phyloP scores from a whole-genome alignment of 2,888 invertebrate species.

The Achlya flavicornis region DNA sequence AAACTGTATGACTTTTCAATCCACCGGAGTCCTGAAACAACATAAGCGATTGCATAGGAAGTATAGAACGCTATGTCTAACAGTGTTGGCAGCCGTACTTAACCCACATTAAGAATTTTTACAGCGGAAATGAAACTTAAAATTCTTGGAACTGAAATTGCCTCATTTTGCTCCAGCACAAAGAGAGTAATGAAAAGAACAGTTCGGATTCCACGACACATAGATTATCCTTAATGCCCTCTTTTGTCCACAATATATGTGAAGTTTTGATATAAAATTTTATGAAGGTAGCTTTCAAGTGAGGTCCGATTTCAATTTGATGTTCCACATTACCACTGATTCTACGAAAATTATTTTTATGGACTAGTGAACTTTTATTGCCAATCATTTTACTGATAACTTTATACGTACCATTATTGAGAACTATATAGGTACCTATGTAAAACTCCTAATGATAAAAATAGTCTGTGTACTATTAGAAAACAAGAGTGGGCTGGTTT shows the following conservation, averaged over 20 bases:
- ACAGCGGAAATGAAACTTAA: constrained; percentile 36
- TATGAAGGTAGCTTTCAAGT: constrained; percentile 58
- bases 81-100: constrained; percentile 21
- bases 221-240: constrained; percentile 70
- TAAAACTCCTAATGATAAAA: no score
- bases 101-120: constrained; percentile 17
- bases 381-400: not conserved
- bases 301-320: constrained; percentile 60
- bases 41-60: not conserved
- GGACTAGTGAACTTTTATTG: not conserved
- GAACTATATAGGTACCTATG: no score
- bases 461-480: no score
- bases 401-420: no score
- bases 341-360: constrained; percentile 5
- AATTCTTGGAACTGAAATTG: constrained; percentile 46
- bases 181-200: constrained; percentile 70
- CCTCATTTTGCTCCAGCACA: constrained; percentile 52
- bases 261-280: constrained; percentile 72
- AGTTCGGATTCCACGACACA: constrained; percentile 67
- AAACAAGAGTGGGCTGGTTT: no score
- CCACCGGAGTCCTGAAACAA: not conserved
- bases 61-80: not conserved
- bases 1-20: not conserved
- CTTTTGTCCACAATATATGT: constrained; percentile 72
- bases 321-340: constrained; percentile 37